Base-by-base conservation (phyloP, 2,797 vertebrate species). In the Lindbergichthys nudifrons region DNA sequence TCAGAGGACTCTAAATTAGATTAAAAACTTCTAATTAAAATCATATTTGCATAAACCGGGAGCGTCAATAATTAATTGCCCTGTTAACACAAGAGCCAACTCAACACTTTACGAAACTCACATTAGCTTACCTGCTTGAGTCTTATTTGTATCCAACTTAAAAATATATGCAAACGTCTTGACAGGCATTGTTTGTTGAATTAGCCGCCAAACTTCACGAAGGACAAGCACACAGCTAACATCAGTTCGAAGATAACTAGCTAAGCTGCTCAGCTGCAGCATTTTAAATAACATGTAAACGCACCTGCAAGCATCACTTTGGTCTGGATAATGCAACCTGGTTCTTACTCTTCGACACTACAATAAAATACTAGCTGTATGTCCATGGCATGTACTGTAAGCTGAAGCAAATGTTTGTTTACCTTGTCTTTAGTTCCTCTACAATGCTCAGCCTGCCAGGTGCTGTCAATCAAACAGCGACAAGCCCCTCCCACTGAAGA, bases 401-500 rank as follows among this genome's bases (percentile, higher is more conserved):
- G 52, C 51, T 45, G 11, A 3, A 23, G 12, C 3, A 8, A 7
- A 59, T 32, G 14, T 46, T 50, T 50, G 32, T 3, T 65, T 26
- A 30, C 56, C 32, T 61, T 41, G 21, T 60, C 13, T 59, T 8
- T 45, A 18, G 10, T 57, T 62, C 32, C 26, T 30, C 32, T 48
- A 45, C 18, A 39, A 11, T 30, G 39, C 21, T 63, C 16, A 59
- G 45, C 32, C n/a, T 41, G 10, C 43, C 41, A 46, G 67, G 63
- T 41, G 56, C 50, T 62, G 45, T 62, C 77, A 58, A 11, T 64
- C 46, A 75, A 61, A 70, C 39, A 36, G 26, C 0, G 7, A 58
- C n/a, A 23, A 14, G 3, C 2, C 14, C 30, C 26, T 48, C n/a
- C 43, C 11, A 10, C 43, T 18, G 26, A 26, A 26, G 26, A 26